Percentiles rank a stretch among this genome's conserved stretches.
phyloP scores from a whole-genome alignment of 1,140 invertebrate genomes.

The Paraescarpia echinospica region DNA sequence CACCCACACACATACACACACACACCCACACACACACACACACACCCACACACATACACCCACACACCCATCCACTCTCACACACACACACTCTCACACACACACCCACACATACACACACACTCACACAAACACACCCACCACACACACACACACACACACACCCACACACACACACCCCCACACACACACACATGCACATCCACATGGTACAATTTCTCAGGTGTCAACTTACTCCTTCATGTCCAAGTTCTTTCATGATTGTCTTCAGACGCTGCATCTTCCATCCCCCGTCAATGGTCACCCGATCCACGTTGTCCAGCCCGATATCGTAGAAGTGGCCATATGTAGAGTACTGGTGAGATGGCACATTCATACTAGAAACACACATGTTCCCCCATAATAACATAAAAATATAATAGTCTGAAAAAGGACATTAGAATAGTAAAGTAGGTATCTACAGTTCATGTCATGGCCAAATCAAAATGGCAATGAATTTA shows the following conservation, averaged over 20 bases:
- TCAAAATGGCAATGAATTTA: too few relatives aligned
- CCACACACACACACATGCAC: too few relatives aligned
- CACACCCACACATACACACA: too few relatives aligned
- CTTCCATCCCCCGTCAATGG: slow-evolving; percentile 32
- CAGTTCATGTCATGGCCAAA: too few relatives aligned
- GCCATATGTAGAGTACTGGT: slow-evolving; percentile 24
- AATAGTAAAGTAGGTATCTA: neutral
- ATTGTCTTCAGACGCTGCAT: slow-evolving; percentile 35
- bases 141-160: too few relatives aligned
- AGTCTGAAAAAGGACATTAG: neutral
- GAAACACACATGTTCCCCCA: slow-evolving; percentile 3
- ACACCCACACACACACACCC: too few relatives aligned
- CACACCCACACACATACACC: too few relatives aligned
- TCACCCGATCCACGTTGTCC: slow-evolving; percentile 23
- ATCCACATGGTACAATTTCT: neutral
- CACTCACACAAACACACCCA: too few relatives aligned
- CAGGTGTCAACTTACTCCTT: slow-evolving; percentile 29
- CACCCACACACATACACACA: too few relatives aligned
- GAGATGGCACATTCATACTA: slow-evolving; percentile 26
- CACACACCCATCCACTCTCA: too few relatives aligned
- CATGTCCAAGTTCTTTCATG: slow-evolving; percentile 37
- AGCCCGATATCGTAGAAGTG: slow-evolving; percentile 28
- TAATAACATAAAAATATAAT: slow-evolving; percentile 13
- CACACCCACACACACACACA: too few relatives aligned
- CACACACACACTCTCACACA: too few relatives aligned